Evolutionary conservation across 2,113 vertebrate species (phyloP), one percentile per base, ranked within the genome.

Genomic region (Melanerpes formicivorus): DNA sequence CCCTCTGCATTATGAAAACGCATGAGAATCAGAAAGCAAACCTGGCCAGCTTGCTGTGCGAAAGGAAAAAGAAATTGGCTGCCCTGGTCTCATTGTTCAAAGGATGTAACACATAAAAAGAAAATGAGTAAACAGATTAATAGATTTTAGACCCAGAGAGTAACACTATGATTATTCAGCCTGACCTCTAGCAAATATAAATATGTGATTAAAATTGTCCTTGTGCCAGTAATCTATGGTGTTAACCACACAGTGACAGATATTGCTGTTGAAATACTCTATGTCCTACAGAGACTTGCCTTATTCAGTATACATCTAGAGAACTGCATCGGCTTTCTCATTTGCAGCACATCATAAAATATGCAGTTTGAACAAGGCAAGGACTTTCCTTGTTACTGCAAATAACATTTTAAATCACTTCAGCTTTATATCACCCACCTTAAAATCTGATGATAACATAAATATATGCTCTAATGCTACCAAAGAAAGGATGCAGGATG

Each of bases 1-100:
- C 95, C 87, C 91, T 91, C 70, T 88, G 58, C 70, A 93, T 80
- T 93, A 66, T 93, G 84, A 82, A 91, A 96, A 80, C 13, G 80
- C 76, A n/a, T 88, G 85, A 88, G 94, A 95, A 96, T 62, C 63
- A 72, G 82, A 69, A 64, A 58, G 44, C 42, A 82, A 90, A 87
- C 26, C 52, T 82, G 69, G 34, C 9, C 65, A 77, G 30, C 23
- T 77, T 10, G 1, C 37, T 37, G 30, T 26, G 84, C 0, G 0
- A 92, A 89, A 92, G 34, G 46, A 70, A 94, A 77, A 84, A 94
- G 54, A 87, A 93, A 88, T 58, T 92, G 76, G 82, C 79, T 11
- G 1, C 76, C 44, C n/a, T 34, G 5, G 1, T 75, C 54, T 92
- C 69, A 94, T 90, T 94, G 93, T 95, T 92, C 79, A 87, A 95